Evolutionary conservation across 2,113 vertebrate genomes (phyloP), one percentile per base, ranked within the genome.

Genomic region (Aythya baeri): DNA sequence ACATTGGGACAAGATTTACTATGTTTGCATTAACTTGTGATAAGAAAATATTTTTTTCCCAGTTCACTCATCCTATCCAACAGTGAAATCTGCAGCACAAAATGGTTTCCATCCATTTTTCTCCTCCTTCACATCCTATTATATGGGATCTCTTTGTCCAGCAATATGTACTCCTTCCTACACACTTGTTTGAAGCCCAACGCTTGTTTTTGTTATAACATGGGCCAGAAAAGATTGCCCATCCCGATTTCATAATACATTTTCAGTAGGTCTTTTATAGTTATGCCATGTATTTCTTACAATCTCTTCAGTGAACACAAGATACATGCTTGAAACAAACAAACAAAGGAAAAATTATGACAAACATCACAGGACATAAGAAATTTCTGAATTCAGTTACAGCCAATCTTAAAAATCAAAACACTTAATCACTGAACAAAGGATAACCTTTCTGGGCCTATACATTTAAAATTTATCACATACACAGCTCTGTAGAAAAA

Each of bases 61-160:
- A 59, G 62, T 91, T 81, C 31, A 67, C 5, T 92, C 17, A 46
- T 46, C 8, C 43, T 75, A 46, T 25, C 46, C n/a, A 87, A 49
- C 29, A 92, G 23, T 50, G 61, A 96, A 92, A 95, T 67, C 74
- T 75, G 43, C 58, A 82, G 46, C 63, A 84, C 77, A 72, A 96
- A 91, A 87, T 82, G 74, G 49, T 59, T 31, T 79, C 49, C 67
- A 91, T 86, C 73, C 72, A 75, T 43, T 91, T 75, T 89, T 61
- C 46, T 91, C 43, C 85, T 79, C 38, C 41, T 93, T 91, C 71
- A 87, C 83, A 83, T 71, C 43, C 43, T 25, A 76, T 43, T 82
- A 93, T 62, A 89, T 83, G 90, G 75, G 75, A 95, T 89, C 49
- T 83, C 74, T 93, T 95, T 95, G 63, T 12, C 44, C 26, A 76